Conservation (phyloP, 2,113 vertebrate genomes). For the Ammodytes dubius region DNA sequence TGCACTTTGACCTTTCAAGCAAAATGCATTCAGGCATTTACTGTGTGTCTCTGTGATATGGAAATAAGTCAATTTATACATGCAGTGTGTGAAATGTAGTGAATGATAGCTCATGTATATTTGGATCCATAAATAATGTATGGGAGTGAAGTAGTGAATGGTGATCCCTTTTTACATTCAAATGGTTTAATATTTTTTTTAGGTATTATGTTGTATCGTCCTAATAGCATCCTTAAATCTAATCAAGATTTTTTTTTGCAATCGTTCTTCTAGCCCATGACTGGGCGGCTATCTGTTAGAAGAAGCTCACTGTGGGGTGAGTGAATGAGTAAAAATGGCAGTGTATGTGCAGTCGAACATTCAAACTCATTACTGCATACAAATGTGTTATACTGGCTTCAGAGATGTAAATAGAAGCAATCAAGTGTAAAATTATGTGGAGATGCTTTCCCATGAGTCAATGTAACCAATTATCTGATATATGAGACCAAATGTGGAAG, state of each 20-base stretch:
- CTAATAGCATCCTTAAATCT: background rate
- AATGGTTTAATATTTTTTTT: background rate
- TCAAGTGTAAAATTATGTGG: conserved; percentile 40
- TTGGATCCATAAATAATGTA: background rate
- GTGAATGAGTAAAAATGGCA: background rate
- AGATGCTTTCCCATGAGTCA: conserved; percentile 34
- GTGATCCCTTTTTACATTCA: background rate
- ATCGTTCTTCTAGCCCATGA: background rate
- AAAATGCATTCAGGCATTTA: conserved; percentile 18
- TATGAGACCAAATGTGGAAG: conserved; percentile 25
- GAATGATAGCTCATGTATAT: background rate
- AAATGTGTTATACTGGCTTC: conserved; percentile 34
- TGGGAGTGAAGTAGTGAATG: background rate
- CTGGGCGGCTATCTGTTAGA: background rate
- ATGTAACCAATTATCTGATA: conserved; percentile 39
- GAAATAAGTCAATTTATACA: conserved; percentile 8
- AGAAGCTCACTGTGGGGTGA: background rate
- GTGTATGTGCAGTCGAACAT: background rate
- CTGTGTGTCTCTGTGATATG: conserved; percentile 8
- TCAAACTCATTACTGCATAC: conserved; percentile 22
- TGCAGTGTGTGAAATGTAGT: background rate
- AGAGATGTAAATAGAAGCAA: conserved; percentile 37
- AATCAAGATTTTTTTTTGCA: background rate
- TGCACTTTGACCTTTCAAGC: conserved; percentile 32
- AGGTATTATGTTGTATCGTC: background rate